phyloP scores from a whole-genome alignment of 2,797 vertebrate species.

The Phalanger gymnotis region DNA sequence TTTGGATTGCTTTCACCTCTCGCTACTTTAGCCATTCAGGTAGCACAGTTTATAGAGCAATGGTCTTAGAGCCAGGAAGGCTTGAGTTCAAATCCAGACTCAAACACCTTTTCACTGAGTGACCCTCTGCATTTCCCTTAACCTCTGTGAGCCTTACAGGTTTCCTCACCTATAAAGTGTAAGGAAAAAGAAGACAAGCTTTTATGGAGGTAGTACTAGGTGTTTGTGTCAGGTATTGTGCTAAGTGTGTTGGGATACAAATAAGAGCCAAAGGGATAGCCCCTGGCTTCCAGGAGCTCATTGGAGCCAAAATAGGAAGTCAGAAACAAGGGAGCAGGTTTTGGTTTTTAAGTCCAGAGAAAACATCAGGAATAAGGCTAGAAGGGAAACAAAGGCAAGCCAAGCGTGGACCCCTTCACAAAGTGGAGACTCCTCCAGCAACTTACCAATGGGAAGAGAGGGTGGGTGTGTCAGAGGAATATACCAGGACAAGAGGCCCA shows the following conservation, averaged over 20 bases:
- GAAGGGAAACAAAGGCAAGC: background rate
- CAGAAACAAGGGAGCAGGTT: too few species aligned
- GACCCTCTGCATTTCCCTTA: background rate
- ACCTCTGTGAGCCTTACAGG: background rate
- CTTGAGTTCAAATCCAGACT: background rate
- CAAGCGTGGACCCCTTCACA: background rate
- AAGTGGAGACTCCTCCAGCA: background rate
- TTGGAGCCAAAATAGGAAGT: background rate
- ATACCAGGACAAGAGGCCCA: background rate
- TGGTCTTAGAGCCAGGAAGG: background rate
- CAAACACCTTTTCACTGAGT: background rate
- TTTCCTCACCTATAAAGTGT: background rate
- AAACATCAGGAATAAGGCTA: background rate
- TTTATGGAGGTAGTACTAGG: too few species aligned
- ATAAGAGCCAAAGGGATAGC: too few species aligned
- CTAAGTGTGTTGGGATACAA: too few species aligned
- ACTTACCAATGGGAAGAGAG: background rate
- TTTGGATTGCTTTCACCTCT: background rate
- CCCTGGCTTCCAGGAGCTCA: too few species aligned
- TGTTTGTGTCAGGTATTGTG: too few species aligned
- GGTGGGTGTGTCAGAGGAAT: too few species aligned
- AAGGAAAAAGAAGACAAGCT: background rate
- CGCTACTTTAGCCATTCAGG: background rate
- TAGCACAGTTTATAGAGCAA: background rate
- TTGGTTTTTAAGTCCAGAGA: background rate